Conservation (phyloP, 1,140 invertebrate genomes). For the Conus betulinus region DNA sequence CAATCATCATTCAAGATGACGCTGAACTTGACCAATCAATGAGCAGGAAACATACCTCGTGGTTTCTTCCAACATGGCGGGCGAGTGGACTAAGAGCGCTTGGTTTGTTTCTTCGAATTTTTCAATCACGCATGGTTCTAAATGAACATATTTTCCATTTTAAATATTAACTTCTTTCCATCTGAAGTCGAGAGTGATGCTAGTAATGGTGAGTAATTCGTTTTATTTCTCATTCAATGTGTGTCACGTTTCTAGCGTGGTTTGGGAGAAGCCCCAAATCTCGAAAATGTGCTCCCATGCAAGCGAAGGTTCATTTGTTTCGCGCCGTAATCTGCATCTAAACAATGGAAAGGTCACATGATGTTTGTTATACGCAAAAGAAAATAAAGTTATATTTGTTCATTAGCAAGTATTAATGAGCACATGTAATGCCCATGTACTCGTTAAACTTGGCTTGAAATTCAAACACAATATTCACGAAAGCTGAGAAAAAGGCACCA, state of each 20-base stretch:
- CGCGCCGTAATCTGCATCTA: conserved; percentile 53
- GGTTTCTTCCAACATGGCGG: conserved; percentile 75
- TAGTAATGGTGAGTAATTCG: conserved; percentile 68
- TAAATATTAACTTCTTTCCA: conserved; percentile 73
- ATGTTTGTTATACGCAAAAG: conserved; percentile 17
- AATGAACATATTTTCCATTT: conserved; percentile 62
- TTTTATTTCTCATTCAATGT: conserved; percentile 46
- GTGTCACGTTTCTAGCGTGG: conserved; percentile 41
- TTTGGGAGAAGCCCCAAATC: conserved; percentile 19
- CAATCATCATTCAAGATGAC: conserved; percentile 60
- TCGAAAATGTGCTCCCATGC: conserved; percentile 56
- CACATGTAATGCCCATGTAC: conserved; percentile 39
- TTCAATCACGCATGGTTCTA: conserved; percentile 61
- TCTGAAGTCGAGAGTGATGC: conserved; percentile 66
- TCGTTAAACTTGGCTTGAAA: conserved; percentile 61
- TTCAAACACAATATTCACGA: conserved; percentile 69
- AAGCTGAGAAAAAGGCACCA: conserved; percentile 66
- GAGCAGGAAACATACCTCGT: conserved; percentile 65
- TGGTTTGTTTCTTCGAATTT: conserved; percentile 68
- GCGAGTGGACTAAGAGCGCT: conserved; percentile 73
- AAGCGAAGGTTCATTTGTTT: conserved; percentile 41
- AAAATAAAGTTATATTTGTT: conserved; percentile 25
- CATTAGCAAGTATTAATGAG: not conserved
- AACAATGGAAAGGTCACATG: conserved; percentile 41
- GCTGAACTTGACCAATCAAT: conserved; percentile 65